Conservation (phyloP, 2,113 vertebrate species). For the Nothocercus julius region DNA sequence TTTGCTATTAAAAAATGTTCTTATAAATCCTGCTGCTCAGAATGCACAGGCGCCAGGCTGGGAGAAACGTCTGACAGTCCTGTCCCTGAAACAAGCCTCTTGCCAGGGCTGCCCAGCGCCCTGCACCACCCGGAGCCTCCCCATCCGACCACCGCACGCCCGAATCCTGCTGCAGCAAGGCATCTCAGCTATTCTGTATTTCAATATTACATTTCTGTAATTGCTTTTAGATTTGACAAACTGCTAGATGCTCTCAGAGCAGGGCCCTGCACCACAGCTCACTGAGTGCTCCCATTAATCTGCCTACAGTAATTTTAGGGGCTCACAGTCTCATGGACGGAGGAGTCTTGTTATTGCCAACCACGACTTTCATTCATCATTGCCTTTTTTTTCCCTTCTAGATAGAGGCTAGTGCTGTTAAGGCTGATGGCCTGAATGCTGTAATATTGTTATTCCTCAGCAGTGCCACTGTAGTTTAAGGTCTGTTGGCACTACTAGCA, state of each 20-base stretch:
- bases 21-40: neutral
- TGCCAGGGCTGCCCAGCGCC: neutral
- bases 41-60: neutral
- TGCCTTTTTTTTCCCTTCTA: neutral
- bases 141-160: neutral
- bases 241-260: neutral
- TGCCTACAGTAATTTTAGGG: neutral
- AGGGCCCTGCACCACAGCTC: neutral
- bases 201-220: neutral
- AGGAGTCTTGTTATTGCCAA: neutral
- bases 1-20: neutral
- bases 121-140: neutral
- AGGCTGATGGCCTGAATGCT: neutral
- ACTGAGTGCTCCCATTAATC: neutral
- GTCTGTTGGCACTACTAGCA: neutral
- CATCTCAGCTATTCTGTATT: neutral
- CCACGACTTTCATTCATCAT: neutral
- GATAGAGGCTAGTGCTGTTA: neutral
- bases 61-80: neutral
- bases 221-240: neutral
- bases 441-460: neutral
- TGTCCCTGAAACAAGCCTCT: accelerated
- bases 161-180: neutral
- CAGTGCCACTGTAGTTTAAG: neutral
- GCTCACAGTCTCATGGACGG: neutral